Conservation (phyloP, 1,140 invertebrate species). For the Oreohelix idahoensis region DNA sequence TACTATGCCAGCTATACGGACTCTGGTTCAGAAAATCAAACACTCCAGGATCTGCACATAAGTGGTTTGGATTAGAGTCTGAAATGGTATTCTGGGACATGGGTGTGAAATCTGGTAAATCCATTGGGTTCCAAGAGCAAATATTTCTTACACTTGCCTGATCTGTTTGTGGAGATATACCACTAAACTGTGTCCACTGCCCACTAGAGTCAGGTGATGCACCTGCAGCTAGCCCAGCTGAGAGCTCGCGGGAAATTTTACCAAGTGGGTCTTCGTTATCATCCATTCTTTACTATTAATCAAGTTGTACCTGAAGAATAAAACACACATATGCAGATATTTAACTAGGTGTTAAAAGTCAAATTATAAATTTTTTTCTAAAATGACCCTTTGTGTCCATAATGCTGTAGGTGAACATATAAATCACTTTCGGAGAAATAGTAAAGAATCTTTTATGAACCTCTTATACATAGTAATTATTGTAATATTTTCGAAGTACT, state of each 20-base stretch:
- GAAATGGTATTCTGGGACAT: neutral
- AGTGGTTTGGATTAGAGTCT: neutral
- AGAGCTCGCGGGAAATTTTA: constrained; percentile 24
- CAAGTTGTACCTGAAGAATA: neutral
- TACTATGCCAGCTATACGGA: neutral
- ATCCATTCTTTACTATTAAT: constrained; percentile 19
- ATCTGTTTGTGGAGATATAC: neutral
- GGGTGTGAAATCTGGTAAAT: constrained; percentile 23
- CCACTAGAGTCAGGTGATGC: neutral
- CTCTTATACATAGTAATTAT: too few species aligned
- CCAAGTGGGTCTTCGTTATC: neutral
- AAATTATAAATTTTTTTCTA: too few species aligned
- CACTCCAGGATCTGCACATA: neutral
- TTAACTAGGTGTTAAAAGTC: too few species aligned
- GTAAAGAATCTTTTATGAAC: too few species aligned
- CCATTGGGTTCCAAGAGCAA: constrained; percentile 29
- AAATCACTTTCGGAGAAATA: too few species aligned
- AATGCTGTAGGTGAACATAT: too few species aligned
- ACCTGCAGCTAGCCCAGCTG: neutral
- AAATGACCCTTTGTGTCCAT: too few species aligned
- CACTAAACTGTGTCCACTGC: constrained; percentile 31
- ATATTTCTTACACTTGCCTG: neutral
- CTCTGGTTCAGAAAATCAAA: neutral
- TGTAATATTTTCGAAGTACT: too few species aligned
- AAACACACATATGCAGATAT: neutral